A percentile compares a stretch with the other conserved stretches of the same genome.
Conservation (phyloP, 2,797 vertebrate genomes). For the Scleropages formosus region DNA sequence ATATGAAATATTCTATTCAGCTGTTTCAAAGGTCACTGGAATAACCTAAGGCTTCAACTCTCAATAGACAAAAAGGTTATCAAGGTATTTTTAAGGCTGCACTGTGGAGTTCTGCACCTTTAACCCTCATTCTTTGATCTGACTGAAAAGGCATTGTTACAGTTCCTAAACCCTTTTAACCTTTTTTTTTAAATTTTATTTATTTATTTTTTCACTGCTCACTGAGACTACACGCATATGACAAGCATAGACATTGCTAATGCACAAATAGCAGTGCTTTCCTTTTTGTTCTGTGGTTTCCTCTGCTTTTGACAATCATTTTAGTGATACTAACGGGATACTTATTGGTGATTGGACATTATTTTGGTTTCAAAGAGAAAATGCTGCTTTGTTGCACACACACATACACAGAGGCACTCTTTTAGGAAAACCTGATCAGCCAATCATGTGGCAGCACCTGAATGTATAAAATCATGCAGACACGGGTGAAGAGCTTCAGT, state of each 20-base stretch:
- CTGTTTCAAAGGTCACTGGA: conserved; percentile 68
- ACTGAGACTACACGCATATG: background rate
- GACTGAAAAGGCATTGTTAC: conserved; percentile 35
- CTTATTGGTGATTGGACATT: background rate
- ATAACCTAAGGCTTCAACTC: conserved; percentile 63
- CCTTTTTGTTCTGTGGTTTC: too few species aligned
- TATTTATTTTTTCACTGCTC: conserved; percentile 6
- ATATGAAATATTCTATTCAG: conserved; percentile 62
- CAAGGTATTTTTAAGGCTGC: conserved; percentile 57
- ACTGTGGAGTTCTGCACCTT: conserved; percentile 46
- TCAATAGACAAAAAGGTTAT: conserved; percentile 65
- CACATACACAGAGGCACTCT: background rate
- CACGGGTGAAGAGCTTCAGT: too few species aligned
- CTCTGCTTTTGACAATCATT: background rate
- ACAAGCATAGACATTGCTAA: background rate
- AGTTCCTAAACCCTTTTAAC: conserved; percentile 24
- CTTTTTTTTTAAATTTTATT: too few species aligned
- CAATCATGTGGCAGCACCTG: too few species aligned
- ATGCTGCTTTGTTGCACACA: too few species aligned
- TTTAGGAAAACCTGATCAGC: too few species aligned
- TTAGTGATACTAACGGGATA: background rate
- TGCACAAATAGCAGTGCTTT: background rate
- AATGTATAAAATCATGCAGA: too few species aligned
- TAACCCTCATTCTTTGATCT: conserved; percentile 40
- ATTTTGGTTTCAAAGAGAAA: background rate